Evolutionary conservation across 2,797 vertebrate species (phyloP).

Genomic region (Rousettus madagascariensis): DNA sequence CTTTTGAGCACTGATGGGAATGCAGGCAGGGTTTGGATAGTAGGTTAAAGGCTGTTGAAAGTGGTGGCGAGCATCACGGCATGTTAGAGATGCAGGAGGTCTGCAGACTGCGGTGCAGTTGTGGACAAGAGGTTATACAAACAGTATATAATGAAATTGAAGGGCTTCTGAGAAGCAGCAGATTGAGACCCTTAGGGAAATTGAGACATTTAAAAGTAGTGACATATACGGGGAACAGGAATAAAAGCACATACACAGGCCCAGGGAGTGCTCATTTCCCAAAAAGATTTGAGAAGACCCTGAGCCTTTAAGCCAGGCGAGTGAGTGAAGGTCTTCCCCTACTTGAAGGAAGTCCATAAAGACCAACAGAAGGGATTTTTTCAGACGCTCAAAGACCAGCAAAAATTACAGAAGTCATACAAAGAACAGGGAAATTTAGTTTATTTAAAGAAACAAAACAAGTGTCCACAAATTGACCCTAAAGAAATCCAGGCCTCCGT

Average conservation of each 20-base stretch:
- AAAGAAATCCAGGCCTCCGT: neutral
- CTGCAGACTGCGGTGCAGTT: neutral
- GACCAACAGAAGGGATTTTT: neutral
- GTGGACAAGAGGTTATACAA: neutral
- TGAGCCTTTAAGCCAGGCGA: neutral
- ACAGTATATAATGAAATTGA: neutral
- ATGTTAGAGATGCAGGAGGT: neutral
- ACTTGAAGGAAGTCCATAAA: neutral
- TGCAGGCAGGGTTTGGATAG: neutral
- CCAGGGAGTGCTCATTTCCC: neutral
- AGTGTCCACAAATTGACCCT: neutral
- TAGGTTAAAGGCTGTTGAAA: neutral
- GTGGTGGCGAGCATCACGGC: too few relatives aligned
- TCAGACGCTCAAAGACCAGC: neutral
- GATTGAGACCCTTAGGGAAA: neutral
- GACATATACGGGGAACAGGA: neutral
- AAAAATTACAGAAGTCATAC: neutral
- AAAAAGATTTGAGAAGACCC: neutral
- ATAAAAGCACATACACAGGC: neutral
- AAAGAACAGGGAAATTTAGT: neutral
- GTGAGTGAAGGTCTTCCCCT: neutral
- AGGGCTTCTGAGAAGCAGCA: neutral
- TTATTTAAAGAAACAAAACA: neutral
- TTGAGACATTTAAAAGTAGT: neutral
- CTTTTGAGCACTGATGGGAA: neutral